Percentiles rank a stretch among this genome's conserved stretches.
Conservation (phyloP, 2,888 invertebrate genomes). For the Corbicula japonica region DNA sequence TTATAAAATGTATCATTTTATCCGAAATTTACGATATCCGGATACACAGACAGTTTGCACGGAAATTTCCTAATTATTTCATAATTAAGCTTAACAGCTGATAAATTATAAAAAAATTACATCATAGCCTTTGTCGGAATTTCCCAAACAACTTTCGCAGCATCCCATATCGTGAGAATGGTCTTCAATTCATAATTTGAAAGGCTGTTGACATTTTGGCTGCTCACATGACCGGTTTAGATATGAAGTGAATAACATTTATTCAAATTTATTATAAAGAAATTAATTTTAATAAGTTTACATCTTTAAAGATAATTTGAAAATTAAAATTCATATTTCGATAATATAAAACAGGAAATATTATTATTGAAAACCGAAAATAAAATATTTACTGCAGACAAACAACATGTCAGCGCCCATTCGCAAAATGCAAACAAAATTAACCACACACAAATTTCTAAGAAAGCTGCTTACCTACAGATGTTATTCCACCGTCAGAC, state of each 20-base stretch:
- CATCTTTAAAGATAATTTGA: no score
- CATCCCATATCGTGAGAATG: constrained; percentile 58
- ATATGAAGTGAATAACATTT: constrained; percentile 24
- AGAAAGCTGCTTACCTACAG: constrained; percentile 22
- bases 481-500: constrained; percentile 51
- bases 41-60: background rate
- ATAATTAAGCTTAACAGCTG: background rate
- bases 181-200: constrained; percentile 16
- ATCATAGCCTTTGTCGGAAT: constrained; percentile 37
- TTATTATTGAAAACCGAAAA: background rate
- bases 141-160: constrained; percentile 60
- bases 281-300: no score
- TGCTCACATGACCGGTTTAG: constrained; percentile 53
- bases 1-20: background rate
- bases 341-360: background rate
- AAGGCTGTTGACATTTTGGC: constrained; percentile 51
- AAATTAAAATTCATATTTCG: background rate
- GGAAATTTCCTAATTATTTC: background rate
- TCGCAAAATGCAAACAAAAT: constrained; percentile 2
- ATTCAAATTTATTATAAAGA: background rate
- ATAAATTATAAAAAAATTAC: constrained; percentile 15
- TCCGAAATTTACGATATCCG: constrained; percentile 16
- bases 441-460: background rate
- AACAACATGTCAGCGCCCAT: constrained; percentile 74
- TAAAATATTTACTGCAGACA: constrained; percentile 40